Evolutionary conservation across 2,113 vertebrate genomes (phyloP).

Genomic region (Odocoileus virginianus): DNA sequence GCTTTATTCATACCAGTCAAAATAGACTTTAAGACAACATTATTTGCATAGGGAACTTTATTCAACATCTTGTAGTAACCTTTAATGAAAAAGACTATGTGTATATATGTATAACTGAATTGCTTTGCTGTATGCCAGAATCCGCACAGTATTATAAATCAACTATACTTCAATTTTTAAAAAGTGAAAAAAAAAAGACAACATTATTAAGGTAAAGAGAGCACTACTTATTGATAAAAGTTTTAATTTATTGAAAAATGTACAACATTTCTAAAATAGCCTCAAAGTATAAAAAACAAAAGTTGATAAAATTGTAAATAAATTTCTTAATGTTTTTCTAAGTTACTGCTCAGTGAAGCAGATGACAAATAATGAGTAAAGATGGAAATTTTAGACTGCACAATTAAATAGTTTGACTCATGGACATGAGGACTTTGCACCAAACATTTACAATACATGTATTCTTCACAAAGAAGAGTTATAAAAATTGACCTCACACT

Average conservation of each 20-base stretch:
- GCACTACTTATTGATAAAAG: not conserved
- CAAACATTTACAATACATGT: not conserved
- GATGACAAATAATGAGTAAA: not conserved
- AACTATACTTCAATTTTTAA: not conserved
- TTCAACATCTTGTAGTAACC: not conserved
- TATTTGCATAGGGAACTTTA: not conserved
- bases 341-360: not conserved
- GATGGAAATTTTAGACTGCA: not conserved
- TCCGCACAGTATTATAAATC: not conserved
- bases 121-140: not conserved
- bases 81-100: not conserved
- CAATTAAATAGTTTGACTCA: not conserved
- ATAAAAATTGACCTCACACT: constrained; percentile 37
- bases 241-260: not conserved
- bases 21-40: not conserved
- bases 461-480: not conserved
- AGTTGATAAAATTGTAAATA: not conserved
- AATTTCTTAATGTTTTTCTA: not conserved
- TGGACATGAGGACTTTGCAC: not conserved
- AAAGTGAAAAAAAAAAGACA: not conserved
- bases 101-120: not conserved
- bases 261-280: constrained; percentile 16
- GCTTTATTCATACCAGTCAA: not conserved
- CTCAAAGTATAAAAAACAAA: constrained; percentile 31
- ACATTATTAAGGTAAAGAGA: not conserved